Evolutionary conservation across 2,113 vertebrate species (phyloP).

Genomic region (Microcebus lehilahytsara): DNA sequence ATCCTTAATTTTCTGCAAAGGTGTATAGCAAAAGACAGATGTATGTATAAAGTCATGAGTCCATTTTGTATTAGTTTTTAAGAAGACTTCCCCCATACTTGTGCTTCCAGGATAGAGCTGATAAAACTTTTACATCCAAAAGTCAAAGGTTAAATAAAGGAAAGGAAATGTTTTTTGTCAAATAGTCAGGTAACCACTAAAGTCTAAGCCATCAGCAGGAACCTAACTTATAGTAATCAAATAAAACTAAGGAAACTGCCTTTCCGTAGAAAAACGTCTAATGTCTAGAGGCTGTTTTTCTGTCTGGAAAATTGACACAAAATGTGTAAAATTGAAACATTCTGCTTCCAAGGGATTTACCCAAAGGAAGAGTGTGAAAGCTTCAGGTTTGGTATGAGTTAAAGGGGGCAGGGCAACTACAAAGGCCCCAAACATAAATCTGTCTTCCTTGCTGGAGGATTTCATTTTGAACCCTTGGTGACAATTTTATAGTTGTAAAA

Average conservation of each 20-base stretch:
- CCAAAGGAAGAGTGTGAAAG: conserved; percentile 82
- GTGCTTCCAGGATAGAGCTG: conserved; percentile 85
- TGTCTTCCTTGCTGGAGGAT: conserved; percentile 89
- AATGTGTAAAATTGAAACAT: conserved; percentile 87
- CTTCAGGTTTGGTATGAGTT: conserved; percentile 82
- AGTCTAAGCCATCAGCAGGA: conserved; percentile 84
- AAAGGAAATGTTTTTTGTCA: conserved; percentile 91
- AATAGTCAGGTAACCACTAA: conserved; percentile 87
- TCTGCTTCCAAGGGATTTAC: conserved; percentile 85
- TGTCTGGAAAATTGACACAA: conserved; percentile 86
- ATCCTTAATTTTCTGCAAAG: conserved; percentile 75
- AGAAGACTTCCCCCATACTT: conserved; percentile 86
- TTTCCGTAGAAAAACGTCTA: conserved; percentile 83
- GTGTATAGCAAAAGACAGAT: conserved; percentile 72
- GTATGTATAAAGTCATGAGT: conserved; percentile 78
- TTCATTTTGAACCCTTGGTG: conserved; percentile 90
- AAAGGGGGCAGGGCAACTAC: conserved; percentile 77
- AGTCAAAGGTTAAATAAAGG: conserved; percentile 94
- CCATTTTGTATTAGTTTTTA: conserved; percentile 66
- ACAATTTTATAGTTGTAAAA: conserved; percentile 93
- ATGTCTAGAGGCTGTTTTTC: conserved; percentile 84
- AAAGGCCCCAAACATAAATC: conserved; percentile 90
- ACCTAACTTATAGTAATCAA: conserved; percentile 85
- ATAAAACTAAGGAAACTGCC: conserved; percentile 87
- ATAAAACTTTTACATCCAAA: conserved; percentile 90